These are phyloP conservation scores for Sycophaga agraensis DNA, from an alignment of 1,140 invertebrate species.

Conservation along the genomic window DNA sequence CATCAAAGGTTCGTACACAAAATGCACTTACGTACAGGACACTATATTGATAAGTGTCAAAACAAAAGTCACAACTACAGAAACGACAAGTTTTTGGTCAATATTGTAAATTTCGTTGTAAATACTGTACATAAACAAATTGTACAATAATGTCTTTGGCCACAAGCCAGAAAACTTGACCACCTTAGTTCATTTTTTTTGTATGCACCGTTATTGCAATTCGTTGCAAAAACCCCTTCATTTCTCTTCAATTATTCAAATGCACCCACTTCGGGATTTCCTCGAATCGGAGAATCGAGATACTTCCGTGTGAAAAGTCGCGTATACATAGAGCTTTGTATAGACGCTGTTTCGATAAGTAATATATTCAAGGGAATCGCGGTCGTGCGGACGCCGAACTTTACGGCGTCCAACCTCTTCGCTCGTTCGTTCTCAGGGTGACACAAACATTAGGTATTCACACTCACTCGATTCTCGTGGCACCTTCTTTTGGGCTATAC, in stretches of 20 bases:
- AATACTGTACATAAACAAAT: conserved; percentile 44
- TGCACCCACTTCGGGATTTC: conserved; percentile 21
- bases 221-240: background rate
- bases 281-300: background rate
- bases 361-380: too few relatives aligned
- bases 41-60: background rate
- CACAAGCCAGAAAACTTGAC: background rate
- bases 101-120: too few relatives aligned
- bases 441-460: too few relatives aligned
- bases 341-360: too few relatives aligned
- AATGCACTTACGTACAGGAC: too few relatives aligned
- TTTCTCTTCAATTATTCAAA: conserved; percentile 20
- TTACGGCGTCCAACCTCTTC: too few relatives aligned
- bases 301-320: background rate
- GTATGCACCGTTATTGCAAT: background rate
- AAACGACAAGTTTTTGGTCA: too few relatives aligned
- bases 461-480: conserved; percentile 31
- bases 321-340: conserved; percentile 6
- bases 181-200: background rate
- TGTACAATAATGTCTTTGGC: conserved; percentile 11
- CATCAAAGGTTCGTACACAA: conserved; percentile 66
- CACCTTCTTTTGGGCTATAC: conserved; percentile 54
- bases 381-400: too few relatives aligned
- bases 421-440: background rate
- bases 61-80: background rate